These are phyloP conservation scores for Tympanoctomys barrerae DNA, from an alignment of 2,797 vertebrate genomes.

Conservation along the genomic window DNA sequence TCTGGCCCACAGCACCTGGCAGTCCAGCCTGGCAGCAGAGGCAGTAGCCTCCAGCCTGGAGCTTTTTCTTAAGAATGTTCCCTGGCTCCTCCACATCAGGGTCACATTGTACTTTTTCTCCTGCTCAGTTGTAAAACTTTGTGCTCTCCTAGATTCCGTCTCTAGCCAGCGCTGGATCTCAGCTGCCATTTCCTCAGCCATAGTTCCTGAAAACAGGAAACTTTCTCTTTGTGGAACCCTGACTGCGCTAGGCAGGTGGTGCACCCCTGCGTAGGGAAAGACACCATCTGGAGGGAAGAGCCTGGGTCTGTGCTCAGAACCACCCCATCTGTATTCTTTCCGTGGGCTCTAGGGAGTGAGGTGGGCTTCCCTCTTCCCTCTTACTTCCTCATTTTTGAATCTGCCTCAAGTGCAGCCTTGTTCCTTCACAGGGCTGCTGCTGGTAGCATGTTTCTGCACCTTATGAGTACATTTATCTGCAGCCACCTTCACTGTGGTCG, in stretches of 20 bases:
- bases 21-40: background rate
- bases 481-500: background rate
- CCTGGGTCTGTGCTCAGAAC: background rate
- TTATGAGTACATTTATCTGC: background rate
- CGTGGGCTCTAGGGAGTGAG: background rate
- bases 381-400: background rate
- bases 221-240: background rate
- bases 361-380: background rate
- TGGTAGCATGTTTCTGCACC: background rate
- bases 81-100: background rate
- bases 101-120: background rate
- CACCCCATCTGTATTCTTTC: background rate
- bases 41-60: background rate
- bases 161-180: background rate
- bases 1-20: background rate
- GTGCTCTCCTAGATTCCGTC: background rate
- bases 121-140: background rate
- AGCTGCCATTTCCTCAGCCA: background rate
- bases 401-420: background rate
- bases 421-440: background rate
- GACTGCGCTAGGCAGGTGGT: background rate
- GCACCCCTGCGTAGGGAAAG: background rate
- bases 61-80: background rate
- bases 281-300: background rate
- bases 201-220: constrained; percentile 49